Evolutionary conservation across 2,888 invertebrate species (phyloP), one percentile per base, ranked within the genome.

Genomic region (Acanthosepion lycidas): DNA sequence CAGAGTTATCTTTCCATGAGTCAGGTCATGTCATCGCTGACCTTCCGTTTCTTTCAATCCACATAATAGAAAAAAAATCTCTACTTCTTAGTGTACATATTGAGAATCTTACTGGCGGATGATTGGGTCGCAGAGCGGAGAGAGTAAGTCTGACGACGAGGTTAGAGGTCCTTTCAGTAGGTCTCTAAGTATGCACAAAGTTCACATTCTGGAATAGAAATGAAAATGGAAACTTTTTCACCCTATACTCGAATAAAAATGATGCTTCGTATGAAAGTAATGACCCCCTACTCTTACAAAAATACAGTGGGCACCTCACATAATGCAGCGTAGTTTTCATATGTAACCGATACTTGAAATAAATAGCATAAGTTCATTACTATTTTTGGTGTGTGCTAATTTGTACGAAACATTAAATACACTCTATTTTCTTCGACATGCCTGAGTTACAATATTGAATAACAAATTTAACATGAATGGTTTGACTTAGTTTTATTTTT

Each of bases 141-240:
- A 78, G 18, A n/a, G n/a, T n/a, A 78, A 78, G 78, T 1, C 78
- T 78, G n/a, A 18, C n/a, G 78, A 78, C 15, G n/a, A 78, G 78
- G 78, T 78, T 33, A 78, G 1, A 33, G 78, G n/a, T n/a, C 78
- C 12, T 78, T 78, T 78, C 78, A 33, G 78, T 18, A 78, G 78
- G 78, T 78, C 78, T 78, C 78, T 78, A 78, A 78, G 78, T 78
- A 15, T 78, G n/a, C 15, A 12, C 15, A 78, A 18, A 78, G 78
- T 78, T 78, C 78, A 78, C n/a, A 78, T 78, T 78, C 78, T n/a
- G n/a, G 78, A 78, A 33, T 12, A n/a, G n/a, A n/a, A 78, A 78
- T 78, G 78, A 78, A 78, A 78, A 78, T 78, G 78, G 78, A 78
- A 78, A 78, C n/a, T 78, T 78, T 78, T 78, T 15, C 78, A 78